Base-by-base conservation (phyloP, 2,797 vertebrate species). In the Eulemur albifrons region DNA sequence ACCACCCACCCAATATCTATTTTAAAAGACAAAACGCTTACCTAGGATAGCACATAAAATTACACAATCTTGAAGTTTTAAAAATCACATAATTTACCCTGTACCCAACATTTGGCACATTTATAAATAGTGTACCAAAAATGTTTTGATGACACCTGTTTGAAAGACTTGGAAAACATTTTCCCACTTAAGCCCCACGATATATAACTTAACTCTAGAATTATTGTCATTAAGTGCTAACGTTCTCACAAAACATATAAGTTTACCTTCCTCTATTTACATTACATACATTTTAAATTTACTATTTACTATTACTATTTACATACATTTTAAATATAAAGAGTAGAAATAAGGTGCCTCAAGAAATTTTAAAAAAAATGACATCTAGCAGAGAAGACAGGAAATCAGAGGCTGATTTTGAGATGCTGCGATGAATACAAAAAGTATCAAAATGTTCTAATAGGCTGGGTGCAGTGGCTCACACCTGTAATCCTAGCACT, bases 351-450 rank as follows among this genome's bases (percentile, higher is more conserved):
- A 87, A 90, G 70, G 7, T 67, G 81, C 15, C 5, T 73, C 35
- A 96, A 93, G 50, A 90, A 94, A 90, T 79, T 84, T 80, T 94
- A 87, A 88, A 88, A 88, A 86, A 94, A 87, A 85, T 73, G 65
- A 67, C 32, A 95, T 52, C 8, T 73, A 88, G 6, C 57, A 91
- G 45, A 77, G 93, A 80, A 94, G 35, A 70, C 15, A 83, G 59
- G 9, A 38, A 65, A 61, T 73, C 8, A 88, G 59, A 96, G 14
- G 30, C 35, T 90, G 18, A 77, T 80, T 86, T 67, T 90, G 54
- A 72, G 25, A 79, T 70, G 21, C 65, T 90, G 54, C 67, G 21
- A 79, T 63, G 18, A 94, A 35, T 27, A 95, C 3, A 77, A 85
- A 93, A 94, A 80, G 9, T 86, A 93, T 40, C n/a, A 57, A 88